These are phyloP conservation scores for Nemoura dubitans DNA, from an alignment of 2,888 invertebrate genomes.

Conservation along the genomic window DNA sequence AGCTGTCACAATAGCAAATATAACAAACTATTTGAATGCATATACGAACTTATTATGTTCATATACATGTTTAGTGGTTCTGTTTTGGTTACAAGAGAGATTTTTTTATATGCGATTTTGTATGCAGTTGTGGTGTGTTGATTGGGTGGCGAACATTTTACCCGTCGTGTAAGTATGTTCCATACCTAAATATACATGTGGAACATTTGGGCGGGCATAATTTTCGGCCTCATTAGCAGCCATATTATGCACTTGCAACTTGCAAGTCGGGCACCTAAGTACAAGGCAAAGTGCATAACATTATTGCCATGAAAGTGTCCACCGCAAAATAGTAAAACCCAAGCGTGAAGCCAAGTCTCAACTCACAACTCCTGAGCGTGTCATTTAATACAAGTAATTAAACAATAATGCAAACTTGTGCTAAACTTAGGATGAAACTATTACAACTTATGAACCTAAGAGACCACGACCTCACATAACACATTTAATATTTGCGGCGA, in stretches of 20 bases:
- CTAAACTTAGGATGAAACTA: neutral
- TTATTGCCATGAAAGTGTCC: neutral
- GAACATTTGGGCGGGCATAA: no score
- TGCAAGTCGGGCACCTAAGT: neutral
- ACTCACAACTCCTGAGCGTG: neutral
- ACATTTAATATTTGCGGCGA: constrained; percentile 7
- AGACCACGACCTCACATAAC: neutral
- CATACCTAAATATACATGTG: no score
- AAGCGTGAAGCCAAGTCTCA: neutral
- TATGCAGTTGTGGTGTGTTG: no score
- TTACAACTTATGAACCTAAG: neutral
- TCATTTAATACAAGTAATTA: neutral
- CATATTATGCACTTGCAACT: neutral
- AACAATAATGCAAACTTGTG: neutral
- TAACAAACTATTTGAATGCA: neutral
- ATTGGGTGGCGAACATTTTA: no score
- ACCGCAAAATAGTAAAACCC: constrained; percentile 4
- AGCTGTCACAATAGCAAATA: neutral
- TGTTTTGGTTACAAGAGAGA: no score
- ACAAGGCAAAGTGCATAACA: neutral
- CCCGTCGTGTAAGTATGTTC: no score
- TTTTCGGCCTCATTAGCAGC: neutral
- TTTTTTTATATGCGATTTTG: no score
- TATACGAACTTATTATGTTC: no score
- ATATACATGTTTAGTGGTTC: no score